Evolutionary conservation across 1,140 invertebrate genomes (phyloP).

Genomic region (Drosophila albomicans): DNA sequence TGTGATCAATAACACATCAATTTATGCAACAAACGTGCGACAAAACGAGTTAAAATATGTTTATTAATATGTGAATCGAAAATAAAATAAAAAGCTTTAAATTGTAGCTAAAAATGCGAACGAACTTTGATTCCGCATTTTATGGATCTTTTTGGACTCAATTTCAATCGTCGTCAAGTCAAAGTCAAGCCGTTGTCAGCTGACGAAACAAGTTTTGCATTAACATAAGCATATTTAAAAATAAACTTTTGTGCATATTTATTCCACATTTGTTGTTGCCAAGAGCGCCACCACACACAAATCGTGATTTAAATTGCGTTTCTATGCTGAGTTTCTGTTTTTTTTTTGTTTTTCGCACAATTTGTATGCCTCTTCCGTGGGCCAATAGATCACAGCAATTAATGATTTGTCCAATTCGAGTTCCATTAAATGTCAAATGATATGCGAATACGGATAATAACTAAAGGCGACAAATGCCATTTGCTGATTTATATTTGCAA

Average conservation of each 20-base stretch:
- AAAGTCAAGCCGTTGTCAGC: neutral
- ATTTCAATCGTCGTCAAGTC: neutral
- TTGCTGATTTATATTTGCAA: slow-evolving; percentile 16
- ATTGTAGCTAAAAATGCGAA: slow-evolving; percentile 2
- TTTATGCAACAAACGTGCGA: slow-evolving; percentile 29
- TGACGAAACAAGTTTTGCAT: slow-evolving; percentile 8
- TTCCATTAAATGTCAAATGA: slow-evolving; percentile 27
- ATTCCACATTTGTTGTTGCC: slow-evolving; percentile 3
- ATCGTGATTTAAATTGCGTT: slow-evolving; percentile 9
- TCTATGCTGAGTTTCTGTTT: neutral
- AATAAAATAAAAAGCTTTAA: slow-evolving; percentile 11
- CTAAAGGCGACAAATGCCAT: slow-evolving; percentile 24
- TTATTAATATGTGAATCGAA: slow-evolving; percentile 26
- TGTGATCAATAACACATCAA: slow-evolving; percentile 27
- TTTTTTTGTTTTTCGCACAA: slow-evolving; percentile 3
- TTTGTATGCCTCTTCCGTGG: slow-evolving; percentile 42
- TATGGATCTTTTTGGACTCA: slow-evolving; percentile 1
- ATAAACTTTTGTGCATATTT: neutral
- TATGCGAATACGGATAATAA: slow-evolving; percentile 13
- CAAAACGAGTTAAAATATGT: slow-evolving; percentile 12
- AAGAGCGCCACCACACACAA: neutral
- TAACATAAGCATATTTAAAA: slow-evolving; percentile 5
- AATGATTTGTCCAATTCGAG: slow-evolving; percentile 4
- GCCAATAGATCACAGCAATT: slow-evolving; percentile 25
- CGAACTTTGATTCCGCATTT: slow-evolving; percentile 4